Evolutionary conservation across 2,113 vertebrate genomes (phyloP).

Genomic region (Chaetodon trifascialis): DNA sequence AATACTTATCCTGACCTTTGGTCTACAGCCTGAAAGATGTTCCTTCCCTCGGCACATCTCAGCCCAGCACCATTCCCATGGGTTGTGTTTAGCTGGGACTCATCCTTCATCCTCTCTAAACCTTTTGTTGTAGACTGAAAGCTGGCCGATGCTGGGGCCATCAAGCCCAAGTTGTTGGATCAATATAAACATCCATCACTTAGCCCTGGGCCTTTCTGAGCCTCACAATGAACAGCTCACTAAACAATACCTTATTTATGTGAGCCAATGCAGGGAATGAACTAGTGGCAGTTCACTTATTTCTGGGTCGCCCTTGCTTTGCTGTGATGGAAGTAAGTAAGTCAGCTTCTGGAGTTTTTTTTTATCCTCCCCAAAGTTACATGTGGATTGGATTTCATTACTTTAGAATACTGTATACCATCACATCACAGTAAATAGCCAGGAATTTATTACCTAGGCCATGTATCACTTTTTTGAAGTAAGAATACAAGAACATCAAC

Average conservation of each 20-base stretch:
- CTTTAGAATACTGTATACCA: neutral
- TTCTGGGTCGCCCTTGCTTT: conserved; percentile 47
- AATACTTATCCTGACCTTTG: conserved; percentile 67
- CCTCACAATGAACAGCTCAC: conserved; percentile 81
- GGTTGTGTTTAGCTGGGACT: conserved; percentile 66
- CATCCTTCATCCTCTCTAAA: conserved; percentile 81
- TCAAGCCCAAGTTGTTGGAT: conserved; percentile 83
- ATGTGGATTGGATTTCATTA: neutral
- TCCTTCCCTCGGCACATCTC: conserved; percentile 62
- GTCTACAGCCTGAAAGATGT: conserved; percentile 68
- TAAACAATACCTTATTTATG: conserved; percentile 83
- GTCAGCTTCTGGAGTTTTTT: conserved; percentile 3
- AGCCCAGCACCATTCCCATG: conserved; percentile 68
- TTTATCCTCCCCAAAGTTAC: neutral
- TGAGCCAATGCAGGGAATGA: conserved; percentile 78
- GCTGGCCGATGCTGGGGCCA: conserved; percentile 78
- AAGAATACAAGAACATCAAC: neutral
- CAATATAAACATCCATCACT: conserved; percentile 86
- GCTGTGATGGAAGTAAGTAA: conserved; percentile 43
- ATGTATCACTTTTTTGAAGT: too few relatives aligned
- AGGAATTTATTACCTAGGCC: neutral
- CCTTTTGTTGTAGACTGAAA: conserved; percentile 83
- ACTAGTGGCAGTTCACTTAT: conserved; percentile 74
- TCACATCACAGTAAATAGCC: neutral
- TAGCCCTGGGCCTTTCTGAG: conserved; percentile 74